phyloP scores from a whole-genome alignment of 1,140 invertebrate species.

The Acyrthosiphon pisum region DNA sequence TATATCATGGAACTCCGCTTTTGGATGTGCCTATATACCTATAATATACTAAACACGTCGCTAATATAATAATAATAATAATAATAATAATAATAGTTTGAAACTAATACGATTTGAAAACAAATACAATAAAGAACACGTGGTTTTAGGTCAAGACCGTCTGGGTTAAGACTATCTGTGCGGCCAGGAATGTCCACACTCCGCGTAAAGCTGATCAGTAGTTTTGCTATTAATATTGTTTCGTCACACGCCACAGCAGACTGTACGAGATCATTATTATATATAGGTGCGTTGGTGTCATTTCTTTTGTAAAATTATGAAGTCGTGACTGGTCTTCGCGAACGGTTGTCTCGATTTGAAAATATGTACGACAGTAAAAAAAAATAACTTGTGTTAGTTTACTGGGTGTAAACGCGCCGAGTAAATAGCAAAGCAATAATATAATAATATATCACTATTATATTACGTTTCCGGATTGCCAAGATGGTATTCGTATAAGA shows the following conservation, averaged over 20 bases:
- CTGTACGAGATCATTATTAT: neutral
- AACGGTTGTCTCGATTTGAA: conserved; percentile 7
- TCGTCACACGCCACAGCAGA: neutral
- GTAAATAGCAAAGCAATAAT: neutral
- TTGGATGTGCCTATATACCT: neutral
- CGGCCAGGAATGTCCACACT: conserved; percentile 29
- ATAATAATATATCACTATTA: neutral
- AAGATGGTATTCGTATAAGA: neutral
- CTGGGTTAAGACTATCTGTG: conserved; percentile 14
- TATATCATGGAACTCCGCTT: neutral
- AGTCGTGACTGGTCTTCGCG: conserved; percentile 10
- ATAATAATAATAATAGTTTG: too few relatives aligned
- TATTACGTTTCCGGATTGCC: neutral
- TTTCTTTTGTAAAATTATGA: conserved; percentile 23
- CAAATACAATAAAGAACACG: conserved; percentile 3
- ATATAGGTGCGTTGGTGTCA: conserved; percentile 1
- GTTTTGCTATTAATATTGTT: conserved; percentile 24
- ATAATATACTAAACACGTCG: neutral
- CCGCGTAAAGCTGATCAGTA: neutral
- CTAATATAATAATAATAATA: neutral
- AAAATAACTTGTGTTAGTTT: neutral
- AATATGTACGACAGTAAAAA: neutral
- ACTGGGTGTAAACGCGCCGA: neutral
- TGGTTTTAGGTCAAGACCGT: conserved; percentile 52
- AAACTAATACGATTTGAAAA: conserved; percentile 15